These are phyloP conservation scores for Mercenaria mercenaria DNA, from an alignment of 1,140 invertebrate species.

Conservation along the genomic window DNA sequence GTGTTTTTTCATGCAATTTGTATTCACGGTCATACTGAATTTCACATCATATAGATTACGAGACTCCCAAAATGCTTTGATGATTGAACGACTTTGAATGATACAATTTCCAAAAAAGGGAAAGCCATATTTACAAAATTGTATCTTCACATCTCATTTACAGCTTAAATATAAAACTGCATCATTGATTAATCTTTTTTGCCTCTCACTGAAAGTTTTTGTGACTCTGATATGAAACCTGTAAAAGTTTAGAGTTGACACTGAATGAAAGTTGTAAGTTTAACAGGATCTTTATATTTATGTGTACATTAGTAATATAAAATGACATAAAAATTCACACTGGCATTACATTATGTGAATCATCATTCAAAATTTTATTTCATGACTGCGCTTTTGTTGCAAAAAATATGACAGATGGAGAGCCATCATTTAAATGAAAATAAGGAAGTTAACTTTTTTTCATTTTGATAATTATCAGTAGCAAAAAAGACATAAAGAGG, in stretches of 20 bases:
- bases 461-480: no score
- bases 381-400: not conserved
- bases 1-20: constrained; percentile 51
- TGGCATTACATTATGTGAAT: not conserved
- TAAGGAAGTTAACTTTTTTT: no score
- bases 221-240: not conserved
- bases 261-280: not conserved
- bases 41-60: constrained; percentile 23
- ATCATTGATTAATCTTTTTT: constrained; percentile 17
- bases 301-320: constrained; percentile 15
- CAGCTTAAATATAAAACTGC: constrained; percentile 15
- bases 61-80: not conserved
- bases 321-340: not conserved
- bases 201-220: not conserved
- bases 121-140: constrained; percentile 1
- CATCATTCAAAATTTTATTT: not conserved
- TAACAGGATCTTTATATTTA: not conserved
- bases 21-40: not conserved
- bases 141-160: constrained; percentile 42
- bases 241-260: not conserved
- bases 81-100: constrained; percentile 19
- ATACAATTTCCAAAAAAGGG: constrained; percentile 10
- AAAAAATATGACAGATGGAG: not conserved
- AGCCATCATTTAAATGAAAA: not conserved
- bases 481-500: no score